A percentile compares a stretch with the other conserved stretches of the same genome.
Evolutionary conservation across 2,797 vertebrate species (phyloP).

Genomic region (Acanthiza pusilla): DNA sequence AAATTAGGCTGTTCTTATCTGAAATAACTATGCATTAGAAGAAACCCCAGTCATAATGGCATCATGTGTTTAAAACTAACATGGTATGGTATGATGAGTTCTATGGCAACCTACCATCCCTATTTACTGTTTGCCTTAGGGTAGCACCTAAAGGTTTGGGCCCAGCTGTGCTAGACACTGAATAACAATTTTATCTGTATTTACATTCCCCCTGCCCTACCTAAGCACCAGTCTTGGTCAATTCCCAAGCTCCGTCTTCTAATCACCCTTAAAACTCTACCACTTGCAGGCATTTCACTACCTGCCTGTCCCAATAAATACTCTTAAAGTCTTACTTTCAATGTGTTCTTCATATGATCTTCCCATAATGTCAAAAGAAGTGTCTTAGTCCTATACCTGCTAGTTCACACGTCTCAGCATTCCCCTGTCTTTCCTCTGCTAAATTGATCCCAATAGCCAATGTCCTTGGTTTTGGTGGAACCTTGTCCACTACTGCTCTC

Average conservation of each 20-base stretch:
- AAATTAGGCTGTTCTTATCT: neutral
- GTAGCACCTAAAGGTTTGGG: neutral
- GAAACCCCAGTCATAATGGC: neutral
- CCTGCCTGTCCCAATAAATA: neutral
- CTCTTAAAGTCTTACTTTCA: neutral
- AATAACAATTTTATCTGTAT: neutral
- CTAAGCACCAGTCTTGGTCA: neutral
- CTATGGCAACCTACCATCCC: neutral
- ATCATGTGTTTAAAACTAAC: neutral
- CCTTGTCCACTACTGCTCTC: neutral
- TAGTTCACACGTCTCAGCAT: neutral
- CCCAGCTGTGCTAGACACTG: neutral
- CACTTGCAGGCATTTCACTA: neutral
- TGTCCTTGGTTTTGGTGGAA: neutral
- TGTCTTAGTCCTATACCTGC: accelerated
- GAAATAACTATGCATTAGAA: neutral
- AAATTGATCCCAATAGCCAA: neutral
- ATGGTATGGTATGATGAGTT: neutral
- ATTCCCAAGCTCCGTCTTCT: neutral
- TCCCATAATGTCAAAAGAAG: neutral
- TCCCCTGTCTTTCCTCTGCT: neutral
- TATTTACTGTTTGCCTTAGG: neutral
- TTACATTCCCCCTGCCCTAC: neutral
- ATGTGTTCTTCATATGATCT: neutral
- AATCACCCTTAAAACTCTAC: neutral